phyloP scores from a whole-genome alignment of 2,113 vertebrate genomes.

The Boulengerochromis microlepis region DNA sequence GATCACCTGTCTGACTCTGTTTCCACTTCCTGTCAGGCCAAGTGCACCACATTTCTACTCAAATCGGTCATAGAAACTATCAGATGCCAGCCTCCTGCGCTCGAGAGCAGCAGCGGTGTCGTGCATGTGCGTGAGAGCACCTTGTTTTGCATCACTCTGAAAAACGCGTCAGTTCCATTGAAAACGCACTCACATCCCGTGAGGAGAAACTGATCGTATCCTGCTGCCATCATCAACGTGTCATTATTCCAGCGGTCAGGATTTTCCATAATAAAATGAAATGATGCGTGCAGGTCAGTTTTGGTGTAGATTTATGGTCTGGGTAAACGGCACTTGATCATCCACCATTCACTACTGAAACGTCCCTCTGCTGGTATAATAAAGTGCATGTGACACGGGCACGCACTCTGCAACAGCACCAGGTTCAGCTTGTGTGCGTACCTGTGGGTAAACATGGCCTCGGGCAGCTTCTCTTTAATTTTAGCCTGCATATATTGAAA shows the following conservation, averaged over 20 bases:
- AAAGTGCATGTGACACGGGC: background rate
- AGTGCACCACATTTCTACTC: background rate
- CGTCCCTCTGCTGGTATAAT: background rate
- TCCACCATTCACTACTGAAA: background rate
- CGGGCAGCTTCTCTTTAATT: background rate
- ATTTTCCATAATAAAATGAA: background rate
- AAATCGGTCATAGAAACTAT: background rate
- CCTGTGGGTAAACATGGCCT: background rate
- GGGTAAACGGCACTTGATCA: fast-evolving
- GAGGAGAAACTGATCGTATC: background rate
- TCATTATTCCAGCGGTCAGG: background rate
- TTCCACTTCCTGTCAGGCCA: background rate
- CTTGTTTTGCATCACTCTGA: background rate
- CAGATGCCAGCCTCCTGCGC: background rate
- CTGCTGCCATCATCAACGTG: background rate
- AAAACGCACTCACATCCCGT: fast-evolving
- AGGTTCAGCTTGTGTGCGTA: background rate
- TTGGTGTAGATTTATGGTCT: background rate
- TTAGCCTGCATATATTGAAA: background rate
- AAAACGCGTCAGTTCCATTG: background rate
- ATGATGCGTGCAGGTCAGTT: background rate
- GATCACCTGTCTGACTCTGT: background rate
- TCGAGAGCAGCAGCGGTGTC: background rate
- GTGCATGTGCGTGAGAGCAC: background rate
- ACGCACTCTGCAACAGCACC: background rate